phyloP scores from a whole-genome alignment of 2,113 vertebrate species.

The Podarcis raffonei region DNA sequence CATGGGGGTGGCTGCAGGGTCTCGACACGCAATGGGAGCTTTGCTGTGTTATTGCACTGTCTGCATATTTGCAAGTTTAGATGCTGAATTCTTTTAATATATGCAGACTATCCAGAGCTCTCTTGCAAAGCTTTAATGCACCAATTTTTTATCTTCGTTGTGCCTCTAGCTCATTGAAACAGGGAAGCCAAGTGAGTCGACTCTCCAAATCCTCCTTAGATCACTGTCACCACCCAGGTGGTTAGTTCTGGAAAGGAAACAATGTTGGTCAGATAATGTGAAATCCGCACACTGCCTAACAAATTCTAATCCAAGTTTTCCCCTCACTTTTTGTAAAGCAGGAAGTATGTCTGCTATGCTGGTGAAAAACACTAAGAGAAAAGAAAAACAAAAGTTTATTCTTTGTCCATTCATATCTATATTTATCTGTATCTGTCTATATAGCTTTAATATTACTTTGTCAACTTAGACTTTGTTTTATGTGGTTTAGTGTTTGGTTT shows the following conservation, averaged over 20 bases:
- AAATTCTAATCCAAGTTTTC: background rate
- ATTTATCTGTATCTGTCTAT: background rate
- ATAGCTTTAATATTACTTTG: background rate
- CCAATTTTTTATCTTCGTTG: constrained; percentile 11
- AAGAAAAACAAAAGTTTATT: background rate
- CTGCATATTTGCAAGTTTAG: background rate
- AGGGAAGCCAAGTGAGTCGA: background rate
- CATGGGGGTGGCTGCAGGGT: too few relatives aligned
- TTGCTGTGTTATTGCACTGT: background rate
- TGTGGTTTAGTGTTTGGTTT: background rate
- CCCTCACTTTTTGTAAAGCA: background rate
- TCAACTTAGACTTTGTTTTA: background rate
- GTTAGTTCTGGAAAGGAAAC: background rate
- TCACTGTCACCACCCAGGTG: background rate
- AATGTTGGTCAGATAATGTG: background rate
- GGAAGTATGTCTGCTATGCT: background rate
- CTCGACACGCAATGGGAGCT: background rate
- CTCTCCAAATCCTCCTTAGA: background rate
- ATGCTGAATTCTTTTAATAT: background rate
- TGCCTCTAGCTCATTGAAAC: constrained; percentile 18
- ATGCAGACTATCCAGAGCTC: background rate
- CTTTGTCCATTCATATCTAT: background rate
- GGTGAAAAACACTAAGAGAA: background rate
- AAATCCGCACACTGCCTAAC: background rate
- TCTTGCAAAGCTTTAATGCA: background rate